Percentiles rank a stretch among this genome's conserved stretches.
Evolutionary conservation across 2,888 invertebrate genomes (phyloP).

Genomic region (Acleris holmiana): DNA sequence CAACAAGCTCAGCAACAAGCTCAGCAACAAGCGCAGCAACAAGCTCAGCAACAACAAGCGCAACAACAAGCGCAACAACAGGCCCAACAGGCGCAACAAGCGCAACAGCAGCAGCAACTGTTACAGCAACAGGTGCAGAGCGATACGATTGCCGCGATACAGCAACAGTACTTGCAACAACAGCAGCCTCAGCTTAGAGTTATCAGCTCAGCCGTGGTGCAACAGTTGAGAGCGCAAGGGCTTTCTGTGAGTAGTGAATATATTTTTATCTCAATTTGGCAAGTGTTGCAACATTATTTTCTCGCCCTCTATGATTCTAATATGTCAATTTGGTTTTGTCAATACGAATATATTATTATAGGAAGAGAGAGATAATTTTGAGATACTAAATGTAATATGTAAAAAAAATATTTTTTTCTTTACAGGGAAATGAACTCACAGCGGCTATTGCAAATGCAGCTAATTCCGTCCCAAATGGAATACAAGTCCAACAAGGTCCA

Average conservation of each 20-base stretch:
- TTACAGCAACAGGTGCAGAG: slow-evolving; percentile 76
- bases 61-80: slow-evolving; percentile 56
- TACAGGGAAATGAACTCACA: slow-evolving; percentile 79
- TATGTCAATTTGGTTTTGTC: too few relatives aligned
- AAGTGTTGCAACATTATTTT: slow-evolving; percentile 5
- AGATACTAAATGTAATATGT: too few relatives aligned
- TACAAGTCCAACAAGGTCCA: slow-evolving; percentile 80
- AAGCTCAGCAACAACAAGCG: slow-evolving; percentile 54
- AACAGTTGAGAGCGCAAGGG: slow-evolving; percentile 84
- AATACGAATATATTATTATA: too few relatives aligned
- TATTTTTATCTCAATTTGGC: not conserved
- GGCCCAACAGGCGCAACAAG: slow-evolving; percentile 52
- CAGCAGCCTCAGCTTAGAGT: slow-evolving; percentile 84
- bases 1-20: slow-evolving; percentile 48
- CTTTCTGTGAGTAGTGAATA: slow-evolving; percentile 64
- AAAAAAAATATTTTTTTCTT: too few relatives aligned
- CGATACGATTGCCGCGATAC: slow-evolving; percentile 77
- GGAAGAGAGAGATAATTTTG: too few relatives aligned
- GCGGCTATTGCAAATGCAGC: slow-evolving; percentile 82
- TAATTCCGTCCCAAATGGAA: slow-evolving; percentile 72
- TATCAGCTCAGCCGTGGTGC: slow-evolving; percentile 84
- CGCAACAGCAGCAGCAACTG: slow-evolving; percentile 62
- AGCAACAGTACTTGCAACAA: slow-evolving; percentile 77
- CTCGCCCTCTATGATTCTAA: too few relatives aligned
- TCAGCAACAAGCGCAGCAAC: slow-evolving; percentile 54